These are phyloP conservation scores for Crepidodera aurea DNA, from an alignment of 2,888 invertebrate species.

Conservation along the genomic window DNA sequence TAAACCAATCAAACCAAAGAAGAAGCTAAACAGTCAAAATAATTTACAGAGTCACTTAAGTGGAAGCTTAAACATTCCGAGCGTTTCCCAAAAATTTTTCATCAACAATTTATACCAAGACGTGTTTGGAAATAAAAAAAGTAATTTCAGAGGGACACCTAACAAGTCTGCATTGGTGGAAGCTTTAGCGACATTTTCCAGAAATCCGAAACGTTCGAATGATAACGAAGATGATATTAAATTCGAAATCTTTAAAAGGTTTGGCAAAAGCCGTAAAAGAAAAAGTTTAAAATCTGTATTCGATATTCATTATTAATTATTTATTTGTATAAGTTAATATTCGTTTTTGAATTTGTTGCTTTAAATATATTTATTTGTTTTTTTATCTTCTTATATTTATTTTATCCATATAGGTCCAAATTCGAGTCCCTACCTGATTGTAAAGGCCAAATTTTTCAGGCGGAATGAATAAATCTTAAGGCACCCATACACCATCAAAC, in stretches of 20 bases:
- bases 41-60: slow-evolving; percentile 18
- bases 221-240: slow-evolving; percentile 41
- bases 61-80: slow-evolving; percentile 45
- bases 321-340: slow-evolving; percentile 9
- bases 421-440: no score
- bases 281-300: slow-evolving; percentile 46
- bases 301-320: slow-evolving; percentile 46
- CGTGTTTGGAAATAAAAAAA: slow-evolving; percentile 39
- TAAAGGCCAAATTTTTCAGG: no score
- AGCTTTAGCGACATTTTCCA: slow-evolving; percentile 42
- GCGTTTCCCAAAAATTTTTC: slow-evolving; percentile 43
- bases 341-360: background rate
- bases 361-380: no score
- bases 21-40: slow-evolving; percentile 28
- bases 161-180: slow-evolving; percentile 43
- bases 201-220: slow-evolving; percentile 22
- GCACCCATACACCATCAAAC: no score
- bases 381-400: no score
- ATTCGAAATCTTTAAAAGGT: slow-evolving; percentile 44
- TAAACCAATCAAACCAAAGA: slow-evolving; percentile 21
- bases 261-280: slow-evolving; percentile 40
- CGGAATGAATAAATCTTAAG: no score
- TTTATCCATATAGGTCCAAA: no score
- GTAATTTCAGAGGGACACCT: slow-evolving; percentile 46
- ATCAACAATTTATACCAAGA: slow-evolving; percentile 46